Evolutionary conservation across 1,140 invertebrate species (phyloP), one percentile per base, ranked within the genome.

Genomic region (Rhyacophila brunnea): DNA sequence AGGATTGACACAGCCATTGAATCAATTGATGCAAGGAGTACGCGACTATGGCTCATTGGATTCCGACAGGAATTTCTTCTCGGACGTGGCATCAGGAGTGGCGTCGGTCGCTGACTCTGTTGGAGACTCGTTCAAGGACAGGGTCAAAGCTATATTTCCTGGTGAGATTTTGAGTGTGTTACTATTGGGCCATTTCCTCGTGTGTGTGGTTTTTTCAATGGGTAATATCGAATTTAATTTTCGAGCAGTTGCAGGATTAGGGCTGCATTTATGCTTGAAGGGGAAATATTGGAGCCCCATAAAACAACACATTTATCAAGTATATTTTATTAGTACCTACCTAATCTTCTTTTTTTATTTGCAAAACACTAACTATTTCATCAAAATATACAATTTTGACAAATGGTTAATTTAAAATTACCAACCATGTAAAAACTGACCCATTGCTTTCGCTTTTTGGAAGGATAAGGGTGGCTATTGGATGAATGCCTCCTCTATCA

Each of bases 131-230:
- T 75, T 80, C 40, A 80, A 78, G 43, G 72, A 75, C 36, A 68
- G 71, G 49, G 78, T 81, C n/a, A 75, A 75, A 47, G 78, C 79
- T 36, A 78, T 82, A 60, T 81, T 75, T 66, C 80, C 81, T 62
- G 80, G 81, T 81, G 67, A 42, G 18, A 32, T 19, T n/a, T n/a
- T 28, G 23, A 14, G 4, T 19, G 2, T 61, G 23, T 5, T 50
- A 6, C 5, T 35, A 13, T 44, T 42, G 15, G 7, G 34, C 35
- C 17, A 43, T 18, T 50, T 32, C 3, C 44, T 40, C 18, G 2
- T 44, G 14, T 51, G n/a, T 1, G 2, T 23, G 9, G 10, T 52
- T 43, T 2, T 43, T 17, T 36, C 43, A 6, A 48, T 3, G 6
- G 10, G 0, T 18, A 35, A n/a, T 49, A 50, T 11, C n/a, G 40